phyloP scores from a whole-genome alignment of 2,797 vertebrate species.

The Calcarius lapponicus region DNA sequence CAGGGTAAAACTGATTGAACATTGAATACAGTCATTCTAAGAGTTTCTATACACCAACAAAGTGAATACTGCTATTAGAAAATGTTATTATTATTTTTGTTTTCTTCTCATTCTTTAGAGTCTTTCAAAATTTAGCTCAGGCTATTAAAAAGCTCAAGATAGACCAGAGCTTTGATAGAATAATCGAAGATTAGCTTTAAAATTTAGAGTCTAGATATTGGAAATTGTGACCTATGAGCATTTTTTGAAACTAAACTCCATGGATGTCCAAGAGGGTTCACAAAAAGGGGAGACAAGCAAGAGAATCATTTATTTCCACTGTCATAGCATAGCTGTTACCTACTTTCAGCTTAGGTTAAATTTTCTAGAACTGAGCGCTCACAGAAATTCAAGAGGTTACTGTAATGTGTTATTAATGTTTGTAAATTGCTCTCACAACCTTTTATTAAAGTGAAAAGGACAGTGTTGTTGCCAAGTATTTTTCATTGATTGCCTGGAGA shows the following conservation, averaged over 20 bases:
- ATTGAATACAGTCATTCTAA: background rate
- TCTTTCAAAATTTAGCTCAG: background rate
- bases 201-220: background rate
- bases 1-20: background rate
- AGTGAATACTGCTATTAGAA: background rate
- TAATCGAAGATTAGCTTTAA: background rate
- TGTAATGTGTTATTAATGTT: slow-evolving; percentile 9
- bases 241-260: background rate
- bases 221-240: background rate
- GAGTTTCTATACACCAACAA: background rate
- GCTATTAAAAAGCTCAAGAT: background rate
- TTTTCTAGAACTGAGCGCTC: background rate
- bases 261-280: no score
- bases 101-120: background rate
- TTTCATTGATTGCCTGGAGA: slow-evolving; percentile 37
- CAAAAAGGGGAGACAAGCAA: background rate
- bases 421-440: slow-evolving; percentile 28
- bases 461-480: background rate
- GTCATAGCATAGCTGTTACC: background rate
- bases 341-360: background rate
- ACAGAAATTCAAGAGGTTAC: background rate
- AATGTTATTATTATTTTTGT: background rate
- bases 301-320: background rate
- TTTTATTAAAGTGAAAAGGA: slow-evolving; percentile 19
- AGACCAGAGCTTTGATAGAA: background rate